Base-by-base conservation (phyloP, 2,113 vertebrate genomes). In the Zosterops pallidus region DNA sequence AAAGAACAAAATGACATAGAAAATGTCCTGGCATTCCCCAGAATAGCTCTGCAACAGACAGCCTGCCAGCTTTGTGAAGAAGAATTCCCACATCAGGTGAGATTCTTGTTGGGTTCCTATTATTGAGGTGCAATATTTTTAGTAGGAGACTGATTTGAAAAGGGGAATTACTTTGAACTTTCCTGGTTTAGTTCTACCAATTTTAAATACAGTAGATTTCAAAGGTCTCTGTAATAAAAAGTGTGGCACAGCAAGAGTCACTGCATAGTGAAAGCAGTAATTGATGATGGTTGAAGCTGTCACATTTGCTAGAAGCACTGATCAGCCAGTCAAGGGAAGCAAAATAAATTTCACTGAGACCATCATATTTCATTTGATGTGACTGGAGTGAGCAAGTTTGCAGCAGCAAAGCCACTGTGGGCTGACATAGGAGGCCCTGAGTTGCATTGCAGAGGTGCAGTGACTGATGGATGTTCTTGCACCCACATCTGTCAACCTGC, bases 211-310 rank as follows among this genome's bases (percentile, higher is more conserved):
- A 87, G 18, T 39, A 88, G 83, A 85, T 95, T 94, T 90, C 65
- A 67, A 70, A 93, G 79, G 81, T 76, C 57, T 84, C 86, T 80
- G 65, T 76, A 72, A 88, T 64, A 71, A 62, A 70, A 83, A 85
- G 20, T 33, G 44, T 81, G 83, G 82, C 74, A 83, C 21, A 59
- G 68, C 62, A 79, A 55, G 74, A 96, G 47, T n/a, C 60, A 47
- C 68, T 93, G 83, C 22, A 31, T 41, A 41, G 79, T 88, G 85
- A 81, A 90, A 67, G 92, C 56, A 63, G 65, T 90, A 93, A 96
- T 83, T 92, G 93, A 96, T 90, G 90, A 44, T 93, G 92, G 76
- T 75, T 95, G 88, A 88, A 92, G 70, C 82, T 95, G 94, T 83
- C 94, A 94, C 76, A 77, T 83, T 93, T 75, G 71, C 88, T 90